phyloP scores from a whole-genome alignment of 2,888 invertebrate species.

The Bellardia bayeri region DNA sequence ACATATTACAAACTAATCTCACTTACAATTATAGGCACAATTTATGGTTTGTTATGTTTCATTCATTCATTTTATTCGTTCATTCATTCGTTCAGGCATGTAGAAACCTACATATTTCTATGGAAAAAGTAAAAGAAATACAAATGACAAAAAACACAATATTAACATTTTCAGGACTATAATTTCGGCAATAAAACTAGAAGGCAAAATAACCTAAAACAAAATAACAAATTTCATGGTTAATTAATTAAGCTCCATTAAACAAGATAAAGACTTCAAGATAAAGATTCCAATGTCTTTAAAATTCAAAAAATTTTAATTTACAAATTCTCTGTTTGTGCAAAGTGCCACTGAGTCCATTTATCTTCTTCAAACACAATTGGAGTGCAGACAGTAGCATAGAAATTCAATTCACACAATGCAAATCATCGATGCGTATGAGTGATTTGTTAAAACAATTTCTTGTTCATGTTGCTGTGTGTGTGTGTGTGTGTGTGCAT shows the following conservation, averaged over 20 bases:
- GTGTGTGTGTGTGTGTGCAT: not conserved
- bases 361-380: not conserved
- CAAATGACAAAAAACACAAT: too few relatives aligned
- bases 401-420: conserved; percentile 34
- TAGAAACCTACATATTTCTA: not conserved
- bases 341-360: not conserved
- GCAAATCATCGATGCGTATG: conserved; percentile 31
- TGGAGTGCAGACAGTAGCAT: conserved; percentile 10
- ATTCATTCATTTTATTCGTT: not conserved
- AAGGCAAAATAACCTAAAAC: too few relatives aligned
- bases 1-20: conserved; percentile 17
- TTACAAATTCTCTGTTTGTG: too few relatives aligned
- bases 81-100: not conserved
- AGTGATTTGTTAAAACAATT: conserved; percentile 47
- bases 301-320: too few relatives aligned
- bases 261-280: too few relatives aligned
- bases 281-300: too few relatives aligned
- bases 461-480: not conserved
- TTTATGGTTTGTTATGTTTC: conserved; percentile 19
- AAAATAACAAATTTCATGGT: too few relatives aligned
- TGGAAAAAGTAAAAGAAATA: too few relatives aligned
- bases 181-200: too few relatives aligned
- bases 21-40: conserved; percentile 10
- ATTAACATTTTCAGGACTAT: too few relatives aligned
- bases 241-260: too few relatives aligned